Percentiles rank a stretch among this genome's conserved stretches.
These are phyloP conservation scores for Drosophila atripex DNA, from an alignment of 2,888 invertebrate species.

Conservation along the genomic window DNA sequence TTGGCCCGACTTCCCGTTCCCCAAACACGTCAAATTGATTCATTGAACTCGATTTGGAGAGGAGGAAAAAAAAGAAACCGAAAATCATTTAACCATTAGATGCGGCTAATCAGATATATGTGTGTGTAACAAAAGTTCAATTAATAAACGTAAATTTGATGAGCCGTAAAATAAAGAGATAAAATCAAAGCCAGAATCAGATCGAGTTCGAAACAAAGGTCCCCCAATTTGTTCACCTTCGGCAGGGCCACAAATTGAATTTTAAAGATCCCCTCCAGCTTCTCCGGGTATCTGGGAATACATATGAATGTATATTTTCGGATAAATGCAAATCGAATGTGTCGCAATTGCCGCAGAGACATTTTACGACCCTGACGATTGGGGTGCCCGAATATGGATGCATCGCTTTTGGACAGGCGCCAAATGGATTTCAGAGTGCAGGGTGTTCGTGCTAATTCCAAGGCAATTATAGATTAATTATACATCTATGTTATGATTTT, in stretches of 20 bases:
- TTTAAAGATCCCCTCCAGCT: constrained; percentile 7
- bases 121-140: constrained; percentile 39
- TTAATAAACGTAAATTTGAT: constrained; percentile 66
- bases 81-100: constrained; percentile 49
- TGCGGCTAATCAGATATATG: constrained; percentile 54
- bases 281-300: constrained; percentile 4
- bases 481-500: constrained; percentile 26
- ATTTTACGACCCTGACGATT: constrained; percentile 48
- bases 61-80: neutral
- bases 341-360: constrained; percentile 67
- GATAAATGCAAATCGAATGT: constrained; percentile 70
- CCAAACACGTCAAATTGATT: constrained; percentile 9
- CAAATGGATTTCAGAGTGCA: constrained; percentile 32
- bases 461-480: constrained; percentile 56
- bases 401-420: constrained; percentile 55
- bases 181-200: constrained; percentile 20
- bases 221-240: constrained; percentile 60
- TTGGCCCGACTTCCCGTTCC: neutral
- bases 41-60: constrained; percentile 9
- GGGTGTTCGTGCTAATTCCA: constrained; percentile 66
- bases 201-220: constrained; percentile 49
- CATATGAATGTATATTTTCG: constrained; percentile 48
- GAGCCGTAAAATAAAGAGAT: constrained; percentile 39
- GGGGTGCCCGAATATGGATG: constrained; percentile 25
- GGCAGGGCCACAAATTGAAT: constrained; percentile 10